Evolutionary conservation across 2,888 invertebrate species (phyloP).

Genomic region (Bugula neritina): DNA sequence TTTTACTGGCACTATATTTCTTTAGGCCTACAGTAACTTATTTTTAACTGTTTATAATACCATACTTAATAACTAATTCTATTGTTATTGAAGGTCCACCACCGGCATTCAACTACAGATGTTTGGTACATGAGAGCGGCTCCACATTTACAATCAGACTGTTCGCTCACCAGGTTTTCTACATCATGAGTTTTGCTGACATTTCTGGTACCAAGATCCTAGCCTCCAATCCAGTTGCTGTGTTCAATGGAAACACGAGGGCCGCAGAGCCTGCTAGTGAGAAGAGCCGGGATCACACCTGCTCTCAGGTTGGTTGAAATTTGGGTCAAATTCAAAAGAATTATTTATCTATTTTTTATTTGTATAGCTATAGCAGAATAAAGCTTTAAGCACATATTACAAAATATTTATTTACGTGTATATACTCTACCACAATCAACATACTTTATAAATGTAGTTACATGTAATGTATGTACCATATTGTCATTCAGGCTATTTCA

Average conservation of each 20-base stretch:
- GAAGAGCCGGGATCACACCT: constrained; percentile 13
- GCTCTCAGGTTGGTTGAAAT: background rate
- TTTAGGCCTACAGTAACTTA: too few species aligned
- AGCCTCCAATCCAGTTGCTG: background rate
- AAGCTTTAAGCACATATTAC: too few species aligned
- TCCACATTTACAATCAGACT: constrained; percentile 13
- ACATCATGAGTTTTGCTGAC: constrained; percentile 7
- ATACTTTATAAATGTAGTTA: too few species aligned
- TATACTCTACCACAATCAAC: too few species aligned
- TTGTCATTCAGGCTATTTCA: constrained; percentile 14
- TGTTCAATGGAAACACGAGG: constrained; percentile 7
- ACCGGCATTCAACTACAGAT: background rate
- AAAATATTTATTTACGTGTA: too few species aligned
- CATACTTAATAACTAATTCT: too few species aligned
- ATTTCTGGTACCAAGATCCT: constrained; percentile 7
- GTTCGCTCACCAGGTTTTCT: constrained; percentile 1
- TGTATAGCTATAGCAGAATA: too few species aligned
- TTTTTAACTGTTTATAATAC: too few species aligned
- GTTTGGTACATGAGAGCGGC: constrained; percentile 19
- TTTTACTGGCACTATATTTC: too few species aligned
- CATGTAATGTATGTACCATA: too few species aligned
- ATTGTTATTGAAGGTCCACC: constrained; percentile 1
- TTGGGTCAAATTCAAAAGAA: too few species aligned
- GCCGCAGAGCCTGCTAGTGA: background rate
- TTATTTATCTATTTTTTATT: too few species aligned